Conservation (phyloP, 1,140 invertebrate genomes). For the Bombus waltoni region DNA sequence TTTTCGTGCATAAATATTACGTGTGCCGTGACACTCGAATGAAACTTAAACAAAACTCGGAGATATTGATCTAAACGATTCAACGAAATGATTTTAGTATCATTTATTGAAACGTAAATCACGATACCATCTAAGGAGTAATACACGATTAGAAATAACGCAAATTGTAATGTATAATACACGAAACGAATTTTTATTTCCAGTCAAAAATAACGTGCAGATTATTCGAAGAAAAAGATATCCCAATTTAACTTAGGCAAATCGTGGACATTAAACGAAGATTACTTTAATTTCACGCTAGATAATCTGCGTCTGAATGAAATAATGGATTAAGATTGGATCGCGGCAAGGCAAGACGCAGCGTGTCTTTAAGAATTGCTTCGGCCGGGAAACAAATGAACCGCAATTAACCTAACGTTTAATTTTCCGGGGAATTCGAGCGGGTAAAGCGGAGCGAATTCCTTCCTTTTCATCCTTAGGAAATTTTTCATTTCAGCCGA, state of each 20-base stretch:
- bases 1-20: too few species aligned
- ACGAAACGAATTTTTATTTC: too few species aligned
- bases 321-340: constrained; percentile 44
- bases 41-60: too few species aligned
- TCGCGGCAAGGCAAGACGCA: constrained; percentile 4
- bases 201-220: too few species aligned
- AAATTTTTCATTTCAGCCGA: constrained; percentile 22
- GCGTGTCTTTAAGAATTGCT: background rate
- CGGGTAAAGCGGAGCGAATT: background rate
- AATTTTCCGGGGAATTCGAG: background rate
- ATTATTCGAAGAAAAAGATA: too few species aligned
- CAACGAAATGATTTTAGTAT: too few species aligned
- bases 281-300: constrained; percentile 15
- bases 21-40: too few species aligned
- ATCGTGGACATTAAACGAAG: background rate
- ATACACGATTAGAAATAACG: too few species aligned
- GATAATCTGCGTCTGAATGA: constrained; percentile 22
- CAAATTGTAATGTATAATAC: too few species aligned
- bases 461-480: background rate
- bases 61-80: too few species aligned
- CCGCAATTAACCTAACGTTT: constrained; percentile 29
- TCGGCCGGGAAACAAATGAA: constrained; percentile 1
- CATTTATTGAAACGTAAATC: too few species aligned
- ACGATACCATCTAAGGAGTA: too few species aligned
- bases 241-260: background rate